Evolutionary conservation across 2,888 invertebrate genomes (phyloP).

Genomic region (Glaucopsyche alexis): DNA sequence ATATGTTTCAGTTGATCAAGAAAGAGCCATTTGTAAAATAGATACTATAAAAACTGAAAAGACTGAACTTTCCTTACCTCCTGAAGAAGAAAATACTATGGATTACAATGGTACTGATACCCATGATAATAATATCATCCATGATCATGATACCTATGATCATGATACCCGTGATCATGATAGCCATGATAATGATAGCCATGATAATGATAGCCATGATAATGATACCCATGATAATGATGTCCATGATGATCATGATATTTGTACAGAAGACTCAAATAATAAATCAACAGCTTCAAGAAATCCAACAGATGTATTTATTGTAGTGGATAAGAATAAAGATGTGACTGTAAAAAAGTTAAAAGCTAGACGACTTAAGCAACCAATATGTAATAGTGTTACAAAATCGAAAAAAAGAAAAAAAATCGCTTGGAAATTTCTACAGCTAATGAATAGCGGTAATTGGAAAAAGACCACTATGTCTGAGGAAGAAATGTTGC

Average conservation of each 20-base stretch:
- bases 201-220: constrained; percentile 21
- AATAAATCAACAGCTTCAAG: constrained; percentile 8
- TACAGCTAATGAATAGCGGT: constrained; percentile 49
- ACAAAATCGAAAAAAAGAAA: not conserved
- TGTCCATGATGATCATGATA: constrained; percentile 28
- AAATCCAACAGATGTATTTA: not conserved
- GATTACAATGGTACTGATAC: not conserved
- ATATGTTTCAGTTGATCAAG: not conserved
- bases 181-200: not conserved
- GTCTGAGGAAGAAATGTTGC: constrained; percentile 61
- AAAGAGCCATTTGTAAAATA: not conserved
- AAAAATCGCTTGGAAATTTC: constrained; percentile 35
- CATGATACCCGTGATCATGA: not conserved
- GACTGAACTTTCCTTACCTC: not conserved
- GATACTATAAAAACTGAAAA: not conserved
- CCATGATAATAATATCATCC: too few species aligned
- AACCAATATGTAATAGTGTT: not conserved
- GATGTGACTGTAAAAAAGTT: constrained; percentile 7
- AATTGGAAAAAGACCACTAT: constrained; percentile 61
- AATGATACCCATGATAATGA: not conserved
- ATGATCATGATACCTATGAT: not conserved
- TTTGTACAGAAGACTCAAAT: constrained; percentile 4
- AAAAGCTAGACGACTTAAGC: not conserved
- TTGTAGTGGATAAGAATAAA: constrained; percentile 1
- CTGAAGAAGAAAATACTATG: not conserved